Evolutionary conservation across 1,140 invertebrate species (phyloP).

Genomic region (Hydropsyche tenuis): DNA sequence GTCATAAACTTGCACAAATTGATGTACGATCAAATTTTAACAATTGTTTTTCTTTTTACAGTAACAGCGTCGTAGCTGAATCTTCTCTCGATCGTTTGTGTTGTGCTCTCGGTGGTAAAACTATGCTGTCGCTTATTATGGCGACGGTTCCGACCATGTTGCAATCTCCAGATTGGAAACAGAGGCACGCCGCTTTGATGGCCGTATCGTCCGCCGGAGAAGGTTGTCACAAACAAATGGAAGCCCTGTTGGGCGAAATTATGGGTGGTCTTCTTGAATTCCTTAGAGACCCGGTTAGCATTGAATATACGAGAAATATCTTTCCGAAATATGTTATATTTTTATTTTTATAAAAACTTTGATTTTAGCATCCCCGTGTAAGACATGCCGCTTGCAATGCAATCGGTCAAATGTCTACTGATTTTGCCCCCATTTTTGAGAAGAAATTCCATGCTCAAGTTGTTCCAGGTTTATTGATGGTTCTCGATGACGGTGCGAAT

Average conservation of each 20-base stretch:
- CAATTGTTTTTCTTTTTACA: slow-evolving; percentile 54
- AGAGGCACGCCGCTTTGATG: slow-evolving; percentile 96
- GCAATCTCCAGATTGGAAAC: slow-evolving; percentile 80
- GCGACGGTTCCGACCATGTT: slow-evolving; percentile 88
- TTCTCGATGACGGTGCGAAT: slow-evolving; percentile 91
- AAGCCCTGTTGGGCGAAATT: slow-evolving; percentile 87
- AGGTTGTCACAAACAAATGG: slow-evolving; percentile 98
- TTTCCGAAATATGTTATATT: not conserved
- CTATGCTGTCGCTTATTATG: slow-evolving; percentile 89
- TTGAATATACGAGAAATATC: not conserved
- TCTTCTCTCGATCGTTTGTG: slow-evolving; percentile 95
- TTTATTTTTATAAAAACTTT: slow-evolving; percentile 45
- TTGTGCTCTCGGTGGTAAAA: slow-evolving; percentile 95
- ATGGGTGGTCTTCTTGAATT: slow-evolving; percentile 89
- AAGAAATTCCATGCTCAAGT: slow-evolving; percentile 97
- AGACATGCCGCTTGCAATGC: slow-evolving; percentile 98
- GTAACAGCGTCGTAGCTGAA: slow-evolving; percentile 94
- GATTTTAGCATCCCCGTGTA: slow-evolving; percentile 83
- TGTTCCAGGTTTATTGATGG: slow-evolving; percentile 85
- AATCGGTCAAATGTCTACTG: slow-evolving; percentile 98
- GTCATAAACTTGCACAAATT: too few species aligned
- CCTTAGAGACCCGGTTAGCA: slow-evolving; percentile 75
- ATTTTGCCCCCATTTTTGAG: slow-evolving; percentile 96
- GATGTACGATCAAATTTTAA: not conserved
- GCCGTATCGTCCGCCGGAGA: slow-evolving; percentile 98